These are phyloP conservation scores for Odocoileus hemionus DNA, from an alignment of 2,113 vertebrate genomes.

Conservation along the genomic window DNA sequence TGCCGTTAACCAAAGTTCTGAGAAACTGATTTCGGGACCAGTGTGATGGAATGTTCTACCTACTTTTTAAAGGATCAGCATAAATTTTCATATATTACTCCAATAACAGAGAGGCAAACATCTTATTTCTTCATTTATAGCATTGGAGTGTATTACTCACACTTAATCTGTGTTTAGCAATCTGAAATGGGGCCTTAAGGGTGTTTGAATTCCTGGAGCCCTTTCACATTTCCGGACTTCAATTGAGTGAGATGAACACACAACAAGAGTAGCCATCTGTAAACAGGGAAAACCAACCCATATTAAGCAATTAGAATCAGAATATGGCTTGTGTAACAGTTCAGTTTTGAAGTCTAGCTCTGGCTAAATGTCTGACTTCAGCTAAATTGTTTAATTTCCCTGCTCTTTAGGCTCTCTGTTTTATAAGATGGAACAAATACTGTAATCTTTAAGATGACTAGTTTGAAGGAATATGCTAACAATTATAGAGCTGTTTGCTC, in stretches of 20 bases:
- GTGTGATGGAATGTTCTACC: conserved; percentile 27
- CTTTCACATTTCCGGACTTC: conserved; percentile 54
- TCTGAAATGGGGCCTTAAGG: conserved; percentile 39
- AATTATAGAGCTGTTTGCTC: background rate
- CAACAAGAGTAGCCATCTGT: conserved; percentile 35
- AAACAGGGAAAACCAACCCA: conserved; percentile 48
- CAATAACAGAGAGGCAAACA: conserved; percentile 42
- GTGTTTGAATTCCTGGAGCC: conserved; percentile 52
- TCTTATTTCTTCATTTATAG: conserved; percentile 43
- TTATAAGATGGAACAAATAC: conserved; percentile 29
- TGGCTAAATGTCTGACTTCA: conserved; percentile 32
- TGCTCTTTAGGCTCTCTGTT: background rate
- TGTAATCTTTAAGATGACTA: background rate
- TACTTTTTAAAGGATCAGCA: conserved; percentile 16
- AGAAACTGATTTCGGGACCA: conserved; percentile 38
- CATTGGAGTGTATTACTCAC: conserved; percentile 36
- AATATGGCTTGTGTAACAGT: conserved; percentile 26
- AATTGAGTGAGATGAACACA: conserved; percentile 61
- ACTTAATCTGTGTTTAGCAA: conserved; percentile 71
- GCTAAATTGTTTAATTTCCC: conserved; percentile 17
- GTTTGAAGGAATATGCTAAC: conserved; percentile 13
- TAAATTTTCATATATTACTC: conserved; percentile 30
- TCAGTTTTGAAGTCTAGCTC: conserved; percentile 16
- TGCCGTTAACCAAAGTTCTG: conserved; percentile 14
- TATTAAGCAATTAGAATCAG: conserved; percentile 56